These are phyloP conservation scores for Cariama cristata DNA, from an alignment of 2,113 vertebrate genomes.

Conservation along the genomic window DNA sequence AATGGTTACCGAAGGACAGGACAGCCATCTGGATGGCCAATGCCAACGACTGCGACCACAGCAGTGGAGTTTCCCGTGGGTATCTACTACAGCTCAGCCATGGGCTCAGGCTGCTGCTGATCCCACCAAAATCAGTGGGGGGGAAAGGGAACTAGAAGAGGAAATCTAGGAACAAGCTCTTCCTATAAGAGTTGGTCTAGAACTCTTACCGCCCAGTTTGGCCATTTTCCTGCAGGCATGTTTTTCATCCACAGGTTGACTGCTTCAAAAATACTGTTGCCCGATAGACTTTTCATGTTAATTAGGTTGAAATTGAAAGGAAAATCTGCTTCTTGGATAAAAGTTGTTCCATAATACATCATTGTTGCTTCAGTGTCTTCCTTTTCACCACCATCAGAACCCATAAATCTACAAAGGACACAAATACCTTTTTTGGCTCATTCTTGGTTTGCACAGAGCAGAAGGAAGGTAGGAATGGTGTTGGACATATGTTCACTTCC, in stretches of 20 bases:
- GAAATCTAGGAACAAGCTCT: not conserved
- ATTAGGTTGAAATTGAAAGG: slow-evolving; percentile 91
- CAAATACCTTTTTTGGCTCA: not conserved
- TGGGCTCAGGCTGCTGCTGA: not conserved
- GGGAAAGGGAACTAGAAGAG: too few species aligned
- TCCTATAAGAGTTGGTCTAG: not conserved
- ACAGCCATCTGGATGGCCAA: accelerated
- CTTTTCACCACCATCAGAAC: slow-evolving; percentile 80
- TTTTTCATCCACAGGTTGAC: slow-evolving; percentile 91
- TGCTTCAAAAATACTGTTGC: slow-evolving; percentile 74
- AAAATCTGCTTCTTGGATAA: slow-evolving; percentile 89
- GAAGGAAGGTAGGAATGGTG: not conserved
- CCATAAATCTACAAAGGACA: slow-evolving; percentile 85
- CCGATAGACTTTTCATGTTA: slow-evolving; percentile 79
- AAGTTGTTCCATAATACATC: slow-evolving; percentile 90
- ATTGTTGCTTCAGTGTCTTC: slow-evolving; percentile 85
- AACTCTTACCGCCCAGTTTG: slow-evolving; percentile 93
- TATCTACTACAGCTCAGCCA: not conserved
- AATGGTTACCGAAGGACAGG: not conserved
- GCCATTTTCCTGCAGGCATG: slow-evolving; percentile 92
- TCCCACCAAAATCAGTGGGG: not conserved
- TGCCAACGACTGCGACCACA: not conserved
- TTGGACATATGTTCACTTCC: not conserved
- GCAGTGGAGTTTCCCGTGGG: not conserved
- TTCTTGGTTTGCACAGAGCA: not conserved